Percentiles rank a stretch among this genome's conserved stretches.
phyloP scores from a whole-genome alignment of 2,797 vertebrate genomes.

The Mico argentatus region DNA sequence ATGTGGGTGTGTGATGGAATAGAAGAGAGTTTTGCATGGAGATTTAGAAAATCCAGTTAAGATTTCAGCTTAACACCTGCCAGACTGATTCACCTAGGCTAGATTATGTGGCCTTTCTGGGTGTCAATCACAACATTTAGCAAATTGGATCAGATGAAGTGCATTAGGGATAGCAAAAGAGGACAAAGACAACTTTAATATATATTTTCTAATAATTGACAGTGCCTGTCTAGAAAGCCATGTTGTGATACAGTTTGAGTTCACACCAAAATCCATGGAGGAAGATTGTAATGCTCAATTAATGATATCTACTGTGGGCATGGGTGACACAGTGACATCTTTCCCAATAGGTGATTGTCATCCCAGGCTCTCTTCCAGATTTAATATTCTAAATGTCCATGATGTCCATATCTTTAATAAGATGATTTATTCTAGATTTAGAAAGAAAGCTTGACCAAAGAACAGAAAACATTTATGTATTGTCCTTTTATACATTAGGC shows the following conservation, averaged over 20 bases:
- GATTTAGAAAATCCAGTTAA: not conserved
- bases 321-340: accelerated
- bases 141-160: not conserved
- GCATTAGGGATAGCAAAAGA: not conserved
- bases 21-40: not conserved
- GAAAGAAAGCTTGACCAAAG: not conserved
- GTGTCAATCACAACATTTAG: not conserved
- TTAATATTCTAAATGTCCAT: not conserved
- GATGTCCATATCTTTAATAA: not conserved
- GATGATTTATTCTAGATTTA: not conserved
- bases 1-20: not conserved
- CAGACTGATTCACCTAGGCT: not conserved
- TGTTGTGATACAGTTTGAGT: not conserved
- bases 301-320: not conserved
- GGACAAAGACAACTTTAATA: not conserved
- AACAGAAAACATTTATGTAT: not conserved
- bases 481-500: not conserved
- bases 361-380: not conserved
- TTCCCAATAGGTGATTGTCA: not conserved
- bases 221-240: not conserved
- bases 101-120: not conserved
- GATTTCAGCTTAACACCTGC: not conserved
- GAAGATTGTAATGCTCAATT: not conserved
- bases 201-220: not conserved
- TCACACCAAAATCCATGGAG: not conserved